Percentiles rank a stretch among this genome's conserved stretches.
Evolutionary conservation across 2,113 vertebrate species (phyloP).

Genomic region (Elephantulus edwardii): DNA sequence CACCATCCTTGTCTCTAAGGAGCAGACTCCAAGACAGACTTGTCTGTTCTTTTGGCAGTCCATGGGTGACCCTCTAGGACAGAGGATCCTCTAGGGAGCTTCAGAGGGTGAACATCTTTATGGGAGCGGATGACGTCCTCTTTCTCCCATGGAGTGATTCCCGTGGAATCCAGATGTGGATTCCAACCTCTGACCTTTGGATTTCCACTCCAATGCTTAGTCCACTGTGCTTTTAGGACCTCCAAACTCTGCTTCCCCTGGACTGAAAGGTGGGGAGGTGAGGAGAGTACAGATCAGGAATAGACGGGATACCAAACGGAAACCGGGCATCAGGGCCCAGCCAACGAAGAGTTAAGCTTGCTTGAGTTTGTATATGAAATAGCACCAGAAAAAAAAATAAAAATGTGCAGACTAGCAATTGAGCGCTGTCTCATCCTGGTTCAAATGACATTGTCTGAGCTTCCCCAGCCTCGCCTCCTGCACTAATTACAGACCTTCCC

Average conservation of each 20-base stretch:
- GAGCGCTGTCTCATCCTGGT: slow-evolving; percentile 83
- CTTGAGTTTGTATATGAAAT: slow-evolving; percentile 71
- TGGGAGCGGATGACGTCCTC: too few relatives aligned
- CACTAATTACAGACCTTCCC: slow-evolving; percentile 88
- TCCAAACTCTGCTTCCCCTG: not conserved
- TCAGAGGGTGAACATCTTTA: too few relatives aligned
- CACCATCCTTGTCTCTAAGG: too few relatives aligned
- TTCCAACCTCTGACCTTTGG: not conserved
- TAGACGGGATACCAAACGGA: accelerated
- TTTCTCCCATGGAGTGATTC: too few relatives aligned
- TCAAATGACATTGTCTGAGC: slow-evolving; percentile 87
- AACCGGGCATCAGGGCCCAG: not conserved
- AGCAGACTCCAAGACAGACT: too few relatives aligned
- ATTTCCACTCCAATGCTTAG: not conserved
- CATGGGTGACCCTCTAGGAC: too few relatives aligned
- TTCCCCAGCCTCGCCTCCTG: slow-evolving; percentile 81
- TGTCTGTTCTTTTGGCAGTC: too few relatives aligned
- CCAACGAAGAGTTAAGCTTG: slow-evolving; percentile 77
- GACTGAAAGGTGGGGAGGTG: not conserved
- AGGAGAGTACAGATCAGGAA: not conserved
- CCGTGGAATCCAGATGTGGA: too few relatives aligned
- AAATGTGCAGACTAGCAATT: slow-evolving; percentile 85
- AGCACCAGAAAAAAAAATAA: slow-evolving; percentile 68
- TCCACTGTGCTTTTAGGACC: not conserved
- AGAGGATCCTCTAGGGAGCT: too few relatives aligned